Conservation (phyloP, 2,797 vertebrate species). For the Hoplostethus atlanticus region DNA sequence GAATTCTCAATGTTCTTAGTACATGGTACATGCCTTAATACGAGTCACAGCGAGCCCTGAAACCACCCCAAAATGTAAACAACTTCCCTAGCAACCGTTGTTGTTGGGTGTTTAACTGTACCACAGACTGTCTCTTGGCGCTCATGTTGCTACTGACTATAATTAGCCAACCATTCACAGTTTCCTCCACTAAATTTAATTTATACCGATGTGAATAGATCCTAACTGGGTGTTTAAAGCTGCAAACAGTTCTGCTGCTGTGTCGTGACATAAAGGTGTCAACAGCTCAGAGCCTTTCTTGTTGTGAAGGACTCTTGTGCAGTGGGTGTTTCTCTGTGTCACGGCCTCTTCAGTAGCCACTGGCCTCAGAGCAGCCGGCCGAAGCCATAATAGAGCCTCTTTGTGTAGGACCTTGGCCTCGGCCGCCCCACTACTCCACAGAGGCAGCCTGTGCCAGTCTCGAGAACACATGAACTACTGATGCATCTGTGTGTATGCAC, state of each 20-base stretch:
- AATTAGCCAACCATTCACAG: constrained; percentile 67
- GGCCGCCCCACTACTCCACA: constrained; percentile 69
- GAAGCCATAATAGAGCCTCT: constrained; percentile 72
- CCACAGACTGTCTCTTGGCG: constrained; percentile 43
- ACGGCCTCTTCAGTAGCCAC: constrained; percentile 55
- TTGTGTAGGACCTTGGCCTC: constrained; percentile 76
- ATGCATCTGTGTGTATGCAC: constrained; percentile 57
- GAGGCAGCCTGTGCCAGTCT: constrained; percentile 85
- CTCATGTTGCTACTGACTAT: constrained; percentile 71
- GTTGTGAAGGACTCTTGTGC: constrained; percentile 59
- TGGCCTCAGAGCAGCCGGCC: constrained; percentile 62
- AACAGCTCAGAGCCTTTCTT: constrained; percentile 57
- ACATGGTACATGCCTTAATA: constrained; percentile 9
- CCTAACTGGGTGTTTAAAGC: constrained; percentile 22
- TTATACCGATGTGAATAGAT: constrained; percentile 41
- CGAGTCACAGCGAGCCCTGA: neutral
- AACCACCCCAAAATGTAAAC: constrained; percentile 28
- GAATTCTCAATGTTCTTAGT: constrained; percentile 18
- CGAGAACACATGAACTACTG: constrained; percentile 76
- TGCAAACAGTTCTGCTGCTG: constrained; percentile 53
- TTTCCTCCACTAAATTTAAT: constrained; percentile 49
- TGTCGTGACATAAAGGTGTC: constrained; percentile 68
- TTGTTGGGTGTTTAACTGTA: constrained; percentile 66
- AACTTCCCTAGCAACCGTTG: constrained; percentile 74
- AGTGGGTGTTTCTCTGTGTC: constrained; percentile 60